These are phyloP conservation scores for Uropsilus gracilis DNA, from an alignment of 2,113 vertebrate species.

Conservation along the genomic window DNA sequence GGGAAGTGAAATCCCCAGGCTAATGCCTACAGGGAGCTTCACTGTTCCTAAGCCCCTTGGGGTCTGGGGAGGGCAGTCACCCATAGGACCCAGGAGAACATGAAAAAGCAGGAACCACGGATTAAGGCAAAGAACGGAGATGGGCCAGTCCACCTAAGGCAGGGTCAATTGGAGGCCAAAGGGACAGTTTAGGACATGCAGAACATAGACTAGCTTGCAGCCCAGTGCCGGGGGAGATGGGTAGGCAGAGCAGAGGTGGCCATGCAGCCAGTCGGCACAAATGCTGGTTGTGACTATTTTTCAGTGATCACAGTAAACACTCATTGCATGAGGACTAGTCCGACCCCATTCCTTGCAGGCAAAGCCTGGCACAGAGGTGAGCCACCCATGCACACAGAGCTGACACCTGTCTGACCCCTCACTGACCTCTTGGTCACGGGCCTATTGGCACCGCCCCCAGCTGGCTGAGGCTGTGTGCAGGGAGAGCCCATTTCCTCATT, in stretches of 20 bases:
- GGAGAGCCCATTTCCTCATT: not conserved
- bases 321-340: too few relatives aligned
- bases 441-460: not conserved
- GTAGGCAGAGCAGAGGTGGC: rapidly evolving
- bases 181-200: not conserved
- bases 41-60: not conserved
- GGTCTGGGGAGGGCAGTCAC: not conserved
- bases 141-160: not conserved
- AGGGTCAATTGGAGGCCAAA: not conserved
- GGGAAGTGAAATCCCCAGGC: not conserved
- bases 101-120: not conserved
- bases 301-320: too few relatives aligned
- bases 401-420: not conserved
- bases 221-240: not conserved
- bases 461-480: not conserved
- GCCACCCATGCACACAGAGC: not conserved
- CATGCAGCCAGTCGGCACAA: not conserved
- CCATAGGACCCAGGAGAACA: not conserved
- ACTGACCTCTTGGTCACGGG: rapidly evolving
- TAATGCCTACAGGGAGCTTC: not conserved
- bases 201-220: not conserved
- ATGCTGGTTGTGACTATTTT: not conserved
- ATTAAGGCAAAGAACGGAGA: not conserved
- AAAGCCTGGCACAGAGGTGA: not conserved
- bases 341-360: not conserved